Evolutionary conservation across 1,140 invertebrate species (phyloP).

Genomic region (Drosophila subpulchrella): DNA sequence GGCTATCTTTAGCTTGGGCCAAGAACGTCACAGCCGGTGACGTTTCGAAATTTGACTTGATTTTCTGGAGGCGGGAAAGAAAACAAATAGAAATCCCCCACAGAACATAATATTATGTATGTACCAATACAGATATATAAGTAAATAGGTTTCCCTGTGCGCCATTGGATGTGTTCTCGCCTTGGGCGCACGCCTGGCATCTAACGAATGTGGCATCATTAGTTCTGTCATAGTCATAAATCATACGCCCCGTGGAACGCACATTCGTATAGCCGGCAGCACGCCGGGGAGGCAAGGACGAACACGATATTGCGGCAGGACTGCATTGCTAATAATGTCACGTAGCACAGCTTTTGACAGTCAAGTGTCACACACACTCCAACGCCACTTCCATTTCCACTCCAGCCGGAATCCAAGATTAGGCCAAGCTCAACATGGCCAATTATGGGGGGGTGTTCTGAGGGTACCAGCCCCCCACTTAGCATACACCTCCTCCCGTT

Average conservation of each 20-base stretch:
- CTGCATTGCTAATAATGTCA: conserved; percentile 77
- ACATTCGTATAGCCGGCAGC: conserved; percentile 22
- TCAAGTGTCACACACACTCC: conserved; percentile 58
- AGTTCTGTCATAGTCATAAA: conserved; percentile 72
- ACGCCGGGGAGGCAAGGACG: conserved; percentile 27
- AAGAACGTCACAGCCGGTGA: conserved; percentile 28
- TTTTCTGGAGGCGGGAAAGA: not conserved
- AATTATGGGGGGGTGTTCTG: conserved; percentile 41
- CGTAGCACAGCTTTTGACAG: conserved; percentile 77
- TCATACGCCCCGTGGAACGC: conserved; percentile 53
- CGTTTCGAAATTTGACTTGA: conserved; percentile 14
- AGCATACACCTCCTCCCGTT: conserved; percentile 3
- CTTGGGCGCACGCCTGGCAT: conserved; percentile 32
- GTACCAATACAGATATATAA: conserved; percentile 1
- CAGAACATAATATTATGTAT: not conserved
- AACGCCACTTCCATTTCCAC: not conserved
- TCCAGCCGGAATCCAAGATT: conserved; percentile 33
- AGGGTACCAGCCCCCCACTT: not conserved
- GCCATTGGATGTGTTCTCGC: conserved; percentile 16
- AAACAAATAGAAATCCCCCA: not conserved
- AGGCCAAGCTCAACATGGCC: conserved; percentile 31
- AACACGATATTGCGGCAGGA: conserved; percentile 44
- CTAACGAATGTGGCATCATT: conserved; percentile 73
- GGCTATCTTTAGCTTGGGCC: conserved; percentile 12
- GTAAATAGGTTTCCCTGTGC: conserved; percentile 2